These are phyloP conservation scores for Lymantria dispar DNA, from an alignment of 2,888 invertebrate species.

Conservation along the genomic window DNA sequence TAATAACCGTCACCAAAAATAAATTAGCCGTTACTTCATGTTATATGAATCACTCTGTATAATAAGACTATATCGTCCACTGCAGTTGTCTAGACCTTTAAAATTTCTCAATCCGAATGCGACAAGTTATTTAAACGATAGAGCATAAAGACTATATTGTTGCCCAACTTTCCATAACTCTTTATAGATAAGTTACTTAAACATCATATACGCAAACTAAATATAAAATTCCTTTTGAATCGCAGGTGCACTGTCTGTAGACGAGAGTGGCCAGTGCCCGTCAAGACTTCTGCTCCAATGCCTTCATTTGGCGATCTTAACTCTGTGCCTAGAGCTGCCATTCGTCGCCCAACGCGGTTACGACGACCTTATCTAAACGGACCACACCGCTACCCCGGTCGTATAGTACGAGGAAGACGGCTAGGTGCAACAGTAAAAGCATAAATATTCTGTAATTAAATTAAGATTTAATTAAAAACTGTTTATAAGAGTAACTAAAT, in stretches of 20 bases:
- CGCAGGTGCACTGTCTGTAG: slow-evolving; percentile 70
- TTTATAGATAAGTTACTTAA: too few species aligned
- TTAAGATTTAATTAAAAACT: slow-evolving; percentile 23
- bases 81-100: too few species aligned
- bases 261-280: slow-evolving; percentile 50
- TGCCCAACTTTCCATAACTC: too few species aligned
- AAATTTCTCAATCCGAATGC: too few species aligned
- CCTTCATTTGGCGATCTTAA: slow-evolving; percentile 48
- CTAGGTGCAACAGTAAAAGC: slow-evolving; percentile 29
- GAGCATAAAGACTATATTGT: too few species aligned
- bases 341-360: slow-evolving; percentile 16
- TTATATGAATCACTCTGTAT: too few species aligned
- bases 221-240: not conserved
- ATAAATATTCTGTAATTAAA: slow-evolving; percentile 1
- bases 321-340: slow-evolving; percentile 57
- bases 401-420: slow-evolving; percentile 49
- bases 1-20: too few species aligned
- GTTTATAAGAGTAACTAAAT: slow-evolving; percentile 19
- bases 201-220: too few species aligned
- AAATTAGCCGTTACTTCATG: too few species aligned
- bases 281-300: slow-evolving; percentile 20
- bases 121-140: too few species aligned
- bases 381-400: slow-evolving; percentile 13
- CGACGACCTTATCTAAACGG: slow-evolving; percentile 18
- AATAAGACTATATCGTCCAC: too few species aligned